Evolutionary conservation across 1,140 invertebrate species (phyloP).

Genomic region (Theocolax elegans): DNA sequence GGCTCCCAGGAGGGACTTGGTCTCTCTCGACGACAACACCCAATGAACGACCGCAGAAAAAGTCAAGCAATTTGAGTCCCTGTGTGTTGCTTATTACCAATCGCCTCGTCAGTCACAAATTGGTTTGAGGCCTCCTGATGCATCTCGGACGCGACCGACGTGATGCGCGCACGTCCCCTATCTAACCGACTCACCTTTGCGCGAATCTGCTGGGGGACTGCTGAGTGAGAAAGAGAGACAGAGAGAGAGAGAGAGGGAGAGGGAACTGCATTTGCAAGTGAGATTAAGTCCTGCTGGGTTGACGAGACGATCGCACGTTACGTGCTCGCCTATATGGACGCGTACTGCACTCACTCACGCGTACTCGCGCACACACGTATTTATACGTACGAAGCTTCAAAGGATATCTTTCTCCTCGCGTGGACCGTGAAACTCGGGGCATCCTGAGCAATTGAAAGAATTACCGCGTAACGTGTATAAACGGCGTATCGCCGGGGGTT

Average conservation of each 20-base stretch:
- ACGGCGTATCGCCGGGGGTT: slow-evolving; percentile 28
- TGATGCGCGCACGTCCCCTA: not conserved
- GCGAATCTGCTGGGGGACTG: no score
- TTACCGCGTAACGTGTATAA: slow-evolving; percentile 33
- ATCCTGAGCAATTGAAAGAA: slow-evolving; percentile 33
- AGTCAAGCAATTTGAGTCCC: slow-evolving; percentile 63
- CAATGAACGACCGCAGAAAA: slow-evolving; percentile 63
- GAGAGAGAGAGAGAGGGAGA: not conserved
- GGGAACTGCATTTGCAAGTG: slow-evolving; percentile 57
- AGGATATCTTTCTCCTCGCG: slow-evolving; percentile 3
- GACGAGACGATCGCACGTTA: slow-evolving; percentile 54
- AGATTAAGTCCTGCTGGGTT: slow-evolving; percentile 52
- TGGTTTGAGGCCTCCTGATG: slow-evolving; percentile 55
- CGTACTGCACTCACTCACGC: no score
- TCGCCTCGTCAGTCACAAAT: slow-evolving; percentile 65
- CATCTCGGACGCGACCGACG: no score
- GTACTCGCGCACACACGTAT: no score
- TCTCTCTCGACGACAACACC: slow-evolving; percentile 59
- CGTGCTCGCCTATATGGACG: no score
- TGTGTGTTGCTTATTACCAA: slow-evolving; percentile 64
- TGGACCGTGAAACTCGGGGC: slow-evolving; percentile 19
- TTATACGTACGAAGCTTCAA: not conserved
- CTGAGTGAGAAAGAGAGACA: not conserved
- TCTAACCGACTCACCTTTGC: slow-evolving; percentile 14
- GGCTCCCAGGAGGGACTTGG: slow-evolving; percentile 21